Evolutionary conservation across 2,113 vertebrate genomes (phyloP).

Genomic region (Phyllostomus hastatus): DNA sequence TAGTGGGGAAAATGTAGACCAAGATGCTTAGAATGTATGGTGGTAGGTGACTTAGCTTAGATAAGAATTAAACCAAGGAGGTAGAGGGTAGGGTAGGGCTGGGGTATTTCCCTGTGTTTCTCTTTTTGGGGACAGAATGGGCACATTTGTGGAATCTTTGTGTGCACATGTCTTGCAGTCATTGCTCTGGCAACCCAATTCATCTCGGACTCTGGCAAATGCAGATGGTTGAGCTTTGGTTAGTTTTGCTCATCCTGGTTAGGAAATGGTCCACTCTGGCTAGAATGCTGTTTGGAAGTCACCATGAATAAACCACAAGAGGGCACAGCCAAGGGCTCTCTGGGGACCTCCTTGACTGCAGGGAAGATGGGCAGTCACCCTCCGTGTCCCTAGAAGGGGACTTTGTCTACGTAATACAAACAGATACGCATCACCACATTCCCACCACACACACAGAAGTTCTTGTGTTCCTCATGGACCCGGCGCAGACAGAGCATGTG

Average conservation of each 20-base stretch:
- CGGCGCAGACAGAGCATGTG: not conserved
- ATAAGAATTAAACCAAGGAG: conserved; percentile 12
- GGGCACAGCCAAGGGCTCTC: not conserved
- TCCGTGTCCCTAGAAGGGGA: not conserved
- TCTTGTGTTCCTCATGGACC: not conserved
- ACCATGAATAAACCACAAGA: conserved; percentile 46
- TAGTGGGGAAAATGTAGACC: not conserved
- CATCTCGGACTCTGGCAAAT: conserved; percentile 69
- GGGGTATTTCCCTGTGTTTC: not conserved
- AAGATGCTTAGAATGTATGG: not conserved
- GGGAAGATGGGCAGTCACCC: conserved; percentile 53
- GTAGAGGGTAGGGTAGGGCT: not conserved
- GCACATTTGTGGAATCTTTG: conserved; percentile 69
- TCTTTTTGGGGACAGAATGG: not conserved
- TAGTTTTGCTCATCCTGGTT: not conserved
- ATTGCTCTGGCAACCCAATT: conserved; percentile 60
- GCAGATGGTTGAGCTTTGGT: conserved; percentile 69
- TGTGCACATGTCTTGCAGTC: conserved; percentile 61
- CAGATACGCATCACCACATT: not conserved
- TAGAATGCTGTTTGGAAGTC: conserved; percentile 47
- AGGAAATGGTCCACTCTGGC: conserved; percentile 59
- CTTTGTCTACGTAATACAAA: not conserved
- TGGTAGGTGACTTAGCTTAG: not conserved
- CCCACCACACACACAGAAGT: not conserved
- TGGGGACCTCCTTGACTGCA: conserved; percentile 6